Evolutionary conservation across 2,113 vertebrate genomes (phyloP).

Genomic region (Noctilio leporinus): DNA sequence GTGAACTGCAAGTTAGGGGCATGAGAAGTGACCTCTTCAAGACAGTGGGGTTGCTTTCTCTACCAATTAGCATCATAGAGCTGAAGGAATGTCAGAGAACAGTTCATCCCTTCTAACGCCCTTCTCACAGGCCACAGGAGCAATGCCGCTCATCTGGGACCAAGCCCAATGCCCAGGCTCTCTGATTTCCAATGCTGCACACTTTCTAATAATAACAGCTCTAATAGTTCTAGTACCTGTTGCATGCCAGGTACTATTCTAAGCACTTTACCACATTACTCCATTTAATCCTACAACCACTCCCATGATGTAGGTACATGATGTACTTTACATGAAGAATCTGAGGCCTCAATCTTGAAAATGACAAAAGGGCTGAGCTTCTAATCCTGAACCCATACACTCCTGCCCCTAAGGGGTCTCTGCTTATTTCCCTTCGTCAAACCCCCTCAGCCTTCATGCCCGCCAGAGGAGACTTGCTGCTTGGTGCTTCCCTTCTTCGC

Average conservation of each 20-base stretch:
- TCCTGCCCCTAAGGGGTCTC: background rate
- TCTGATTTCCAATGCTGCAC: background rate
- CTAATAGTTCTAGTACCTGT: background rate
- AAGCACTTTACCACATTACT: background rate
- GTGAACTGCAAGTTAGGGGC: background rate
- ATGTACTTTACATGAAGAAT: background rate
- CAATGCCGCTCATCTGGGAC: background rate
- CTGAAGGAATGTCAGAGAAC: background rate
- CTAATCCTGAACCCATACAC: accelerated
- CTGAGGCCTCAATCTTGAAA: background rate
- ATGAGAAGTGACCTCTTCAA: background rate
- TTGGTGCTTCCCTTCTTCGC: background rate
- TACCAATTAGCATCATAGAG: background rate
- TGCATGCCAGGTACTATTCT: background rate
- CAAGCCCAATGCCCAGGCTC: background rate
- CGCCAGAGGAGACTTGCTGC: background rate
- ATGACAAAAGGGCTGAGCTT: background rate
- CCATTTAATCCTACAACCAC: background rate
- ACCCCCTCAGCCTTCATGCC: background rate
- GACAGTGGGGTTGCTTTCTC: background rate
- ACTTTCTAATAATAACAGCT: background rate
- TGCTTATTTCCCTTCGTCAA: background rate
- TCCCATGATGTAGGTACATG: background rate
- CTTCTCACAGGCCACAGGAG: background rate
- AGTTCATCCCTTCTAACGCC: background rate